These are phyloP conservation scores for Ips nitidus DNA, from an alignment of 1,140 invertebrate species.

Conservation along the genomic window DNA sequence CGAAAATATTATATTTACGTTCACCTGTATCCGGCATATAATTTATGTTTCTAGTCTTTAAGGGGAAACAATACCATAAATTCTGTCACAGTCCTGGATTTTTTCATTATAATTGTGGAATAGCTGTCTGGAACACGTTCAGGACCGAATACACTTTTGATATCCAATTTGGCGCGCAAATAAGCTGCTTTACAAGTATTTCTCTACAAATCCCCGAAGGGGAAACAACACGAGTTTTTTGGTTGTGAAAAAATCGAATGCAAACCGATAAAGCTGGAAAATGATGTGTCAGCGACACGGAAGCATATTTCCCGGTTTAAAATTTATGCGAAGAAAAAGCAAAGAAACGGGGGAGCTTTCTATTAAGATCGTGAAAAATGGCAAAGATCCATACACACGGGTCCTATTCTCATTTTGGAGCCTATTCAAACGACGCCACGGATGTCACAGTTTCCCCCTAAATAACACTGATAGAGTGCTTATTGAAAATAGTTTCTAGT, in stretches of 20 bases:
- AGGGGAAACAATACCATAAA: too few species aligned
- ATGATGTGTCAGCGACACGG: constrained; percentile 8
- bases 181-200: too few species aligned
- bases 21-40: background rate
- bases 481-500: constrained; percentile 1
- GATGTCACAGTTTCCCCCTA: constrained; percentile 7
- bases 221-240: too few species aligned
- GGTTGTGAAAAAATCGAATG: too few species aligned
- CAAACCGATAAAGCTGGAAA: constrained; percentile 1
- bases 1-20: constrained; percentile 1
- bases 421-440: background rate
- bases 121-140: too few species aligned
- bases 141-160: too few species aligned
- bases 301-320: constrained; percentile 16
- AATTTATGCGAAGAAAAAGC: constrained; percentile 9
- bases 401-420: constrained; percentile 6
- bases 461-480: constrained; percentile 13
- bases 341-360: constrained; percentile 9
- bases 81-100: too few species aligned
- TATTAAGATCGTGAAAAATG: constrained; percentile 22
- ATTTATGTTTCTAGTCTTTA: background rate
- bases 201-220: too few species aligned
- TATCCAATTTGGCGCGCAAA: too few species aligned
- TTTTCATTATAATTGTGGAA: too few species aligned
- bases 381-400: constrained; percentile 2